phyloP scores from a whole-genome alignment of 1,140 invertebrate species.

The Aculops lycopersici region DNA sequence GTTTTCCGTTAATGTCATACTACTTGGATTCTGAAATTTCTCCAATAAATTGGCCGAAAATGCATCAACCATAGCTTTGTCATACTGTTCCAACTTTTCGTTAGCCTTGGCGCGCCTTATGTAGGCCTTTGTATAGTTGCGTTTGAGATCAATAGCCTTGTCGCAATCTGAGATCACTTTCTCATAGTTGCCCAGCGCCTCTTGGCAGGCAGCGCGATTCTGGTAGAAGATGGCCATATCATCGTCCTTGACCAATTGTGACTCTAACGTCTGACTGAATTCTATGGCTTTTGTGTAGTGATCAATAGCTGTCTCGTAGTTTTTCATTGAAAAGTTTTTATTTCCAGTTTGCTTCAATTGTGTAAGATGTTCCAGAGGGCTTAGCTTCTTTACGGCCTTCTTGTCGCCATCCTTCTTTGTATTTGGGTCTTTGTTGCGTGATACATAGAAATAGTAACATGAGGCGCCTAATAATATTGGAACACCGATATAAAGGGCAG shows the following conservation, averaged over 20 bases:
- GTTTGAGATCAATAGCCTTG: slow-evolving; percentile 46
- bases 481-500: neutral
- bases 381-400: neutral
- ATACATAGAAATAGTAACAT: neutral
- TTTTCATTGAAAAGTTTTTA: slow-evolving; percentile 41
- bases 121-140: slow-evolving; percentile 59
- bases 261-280: slow-evolving; percentile 35
- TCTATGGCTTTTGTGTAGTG: slow-evolving; percentile 62
- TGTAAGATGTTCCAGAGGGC: slow-evolving; percentile 29
- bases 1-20: slow-evolving; percentile 2
- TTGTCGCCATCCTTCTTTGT: neutral
- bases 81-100: slow-evolving; percentile 5
- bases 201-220: slow-evolving; percentile 73
- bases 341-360: slow-evolving; percentile 56
- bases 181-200: slow-evolving; percentile 44
- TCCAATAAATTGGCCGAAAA: slow-evolving; percentile 1
- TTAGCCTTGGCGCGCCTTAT: slow-evolving; percentile 36
- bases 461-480: neutral
- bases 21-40: slow-evolving; percentile 4
- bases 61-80: slow-evolving; percentile 7
- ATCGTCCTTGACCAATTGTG: slow-evolving; percentile 18
- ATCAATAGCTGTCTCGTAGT: slow-evolving; percentile 53
- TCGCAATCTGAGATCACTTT: slow-evolving; percentile 54
- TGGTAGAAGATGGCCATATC: slow-evolving; percentile 70
- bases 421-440: neutral